Evolutionary conservation across 37 sponge, comb jelly and placozoan genomes (phyloP), one percentile per base, ranked within the genome.

Genomic region (Cladorhizidae sp.): DNA sequence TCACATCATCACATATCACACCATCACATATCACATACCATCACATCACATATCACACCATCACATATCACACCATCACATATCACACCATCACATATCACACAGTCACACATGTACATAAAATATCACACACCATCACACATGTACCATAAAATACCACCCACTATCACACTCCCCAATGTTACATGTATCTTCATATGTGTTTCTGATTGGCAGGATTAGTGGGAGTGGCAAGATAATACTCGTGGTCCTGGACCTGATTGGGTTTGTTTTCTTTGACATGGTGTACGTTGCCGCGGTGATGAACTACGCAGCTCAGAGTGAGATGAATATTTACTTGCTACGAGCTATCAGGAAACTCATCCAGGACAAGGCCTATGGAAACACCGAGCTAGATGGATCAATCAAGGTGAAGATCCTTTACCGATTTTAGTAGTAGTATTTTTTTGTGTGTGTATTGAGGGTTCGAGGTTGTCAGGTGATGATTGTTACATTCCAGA

Each of bases 191-290:
- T 33, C 76, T 32, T 5, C 40, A 20, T 33, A 0, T 40, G 1
- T 40, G n/a, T n/a, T n/a, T 5, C 45, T 6, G 18, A 2, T 26
- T 3, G 21, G 18, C 63, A 75, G 70, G 40, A 35, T 90, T 41
- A 28, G 33, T 25, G 37, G 41, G 0, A 31, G 37, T 25, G 77
- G 39, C 0, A 80, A 85, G 67, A 56, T 54, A 2, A 45, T 32
- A 0, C 64, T 90, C 57, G 64, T 85, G 3, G 40, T 85, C 5
- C 31, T 81, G 23, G 72, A 70, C 28, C 63, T 90, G 20, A 9
- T 77, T 70, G 90, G 90, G 41, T 90, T 90, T 64, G 69, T 90
- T 73, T 58, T 80, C 41, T 85, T 90, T 50, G 90, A 90, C 82
- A 21, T 81, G 56, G 82, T 90, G 35, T 90, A 90, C 54, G 55